Base-by-base conservation (phyloP, 2,113 vertebrate genomes). In the Caranx melampygus region DNA sequence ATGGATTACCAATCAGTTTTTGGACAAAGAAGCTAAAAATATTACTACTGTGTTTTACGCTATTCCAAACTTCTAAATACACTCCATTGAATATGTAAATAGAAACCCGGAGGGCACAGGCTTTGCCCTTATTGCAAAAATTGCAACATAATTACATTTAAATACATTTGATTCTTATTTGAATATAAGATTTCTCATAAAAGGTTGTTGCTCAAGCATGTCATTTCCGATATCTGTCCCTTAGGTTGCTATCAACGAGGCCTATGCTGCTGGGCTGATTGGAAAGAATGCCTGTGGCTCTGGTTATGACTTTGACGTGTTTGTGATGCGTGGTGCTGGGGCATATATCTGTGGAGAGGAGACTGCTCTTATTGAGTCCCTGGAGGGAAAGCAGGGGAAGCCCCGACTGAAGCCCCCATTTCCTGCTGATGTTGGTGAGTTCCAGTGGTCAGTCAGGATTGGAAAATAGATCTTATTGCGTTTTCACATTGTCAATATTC, bases 281-380 rank as follows among this genome's bases (percentile, higher is more conserved):
- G 98, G 98, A 15, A 91, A 33, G 11, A 93, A 99, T 0, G 95
- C 98, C 40, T 99, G 98, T 0, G 96, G 95, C 16, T 96, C 97
- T 0, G 97, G 95, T 3, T 98, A 96, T 0, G 96, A 98, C 87
- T 99, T 99, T 0, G 98, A 99, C 0, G 96, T 99, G 86, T 99
- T 96, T 15, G 98, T 99, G 90, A 95, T 96, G 92, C 95, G 97
- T 0, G 98, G 98, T 0, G 98, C 98, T 0, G 98, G 98, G 0
- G 98, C 98, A 0, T 99, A 99, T 91, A 99, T 99, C 93, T 99
- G 98, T 0, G 98, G 98, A 3, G 98, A 99, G 87, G 98, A 99
- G 94, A 99, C 98, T 0, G 98, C 98, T 0, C 96, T 99, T 66
- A 99, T 99, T 0, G 98, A 99, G 89, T 99, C 97, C 82, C 93